Percentiles rank a stretch among this genome's conserved stretches.
phyloP scores from a whole-genome alignment of 2,113 vertebrate genomes.

The Callorhinus ursinus region DNA sequence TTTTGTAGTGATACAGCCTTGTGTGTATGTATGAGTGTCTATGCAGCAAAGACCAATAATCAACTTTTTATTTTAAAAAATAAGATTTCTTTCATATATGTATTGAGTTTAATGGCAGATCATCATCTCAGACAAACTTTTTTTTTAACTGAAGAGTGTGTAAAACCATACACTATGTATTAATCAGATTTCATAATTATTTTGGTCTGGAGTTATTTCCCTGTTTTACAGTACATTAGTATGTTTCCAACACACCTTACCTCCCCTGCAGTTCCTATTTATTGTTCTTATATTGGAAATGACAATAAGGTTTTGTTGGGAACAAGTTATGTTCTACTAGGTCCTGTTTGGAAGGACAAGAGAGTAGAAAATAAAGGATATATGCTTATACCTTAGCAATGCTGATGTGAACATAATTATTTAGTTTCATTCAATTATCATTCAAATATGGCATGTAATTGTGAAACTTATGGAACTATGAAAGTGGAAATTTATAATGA shows the following conservation, averaged over 20 bases:
- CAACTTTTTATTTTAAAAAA: not conserved
- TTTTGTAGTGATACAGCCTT: not conserved
- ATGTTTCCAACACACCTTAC: not conserved
- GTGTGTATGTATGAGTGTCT: not conserved
- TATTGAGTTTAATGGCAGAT: not conserved
- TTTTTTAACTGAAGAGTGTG: not conserved
- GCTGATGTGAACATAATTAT: slow-evolving; percentile 75
- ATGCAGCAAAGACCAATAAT: not conserved
- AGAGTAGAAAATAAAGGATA: not conserved
- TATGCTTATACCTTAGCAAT: slow-evolving; percentile 74
- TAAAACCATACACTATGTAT: not conserved
- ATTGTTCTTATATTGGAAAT: slow-evolving; percentile 13
- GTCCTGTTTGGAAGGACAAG: not conserved
- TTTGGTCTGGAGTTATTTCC: not conserved
- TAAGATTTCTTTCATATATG: not conserved
- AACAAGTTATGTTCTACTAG: not conserved
- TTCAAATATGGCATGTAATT: slow-evolving; percentile 89
- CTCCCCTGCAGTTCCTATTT: not conserved
- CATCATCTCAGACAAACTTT: not conserved
- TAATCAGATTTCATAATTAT: not conserved
- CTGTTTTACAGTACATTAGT: not conserved
- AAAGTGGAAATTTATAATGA: slow-evolving; percentile 90
- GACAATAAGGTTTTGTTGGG: not conserved
- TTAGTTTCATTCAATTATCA: slow-evolving; percentile 87
- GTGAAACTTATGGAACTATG: slow-evolving; percentile 87